Percentiles rank a stretch among this genome's conserved stretches.
Evolutionary conservation across 2,888 invertebrate species (phyloP).

Genomic region (Cheilosia vernalis): DNA sequence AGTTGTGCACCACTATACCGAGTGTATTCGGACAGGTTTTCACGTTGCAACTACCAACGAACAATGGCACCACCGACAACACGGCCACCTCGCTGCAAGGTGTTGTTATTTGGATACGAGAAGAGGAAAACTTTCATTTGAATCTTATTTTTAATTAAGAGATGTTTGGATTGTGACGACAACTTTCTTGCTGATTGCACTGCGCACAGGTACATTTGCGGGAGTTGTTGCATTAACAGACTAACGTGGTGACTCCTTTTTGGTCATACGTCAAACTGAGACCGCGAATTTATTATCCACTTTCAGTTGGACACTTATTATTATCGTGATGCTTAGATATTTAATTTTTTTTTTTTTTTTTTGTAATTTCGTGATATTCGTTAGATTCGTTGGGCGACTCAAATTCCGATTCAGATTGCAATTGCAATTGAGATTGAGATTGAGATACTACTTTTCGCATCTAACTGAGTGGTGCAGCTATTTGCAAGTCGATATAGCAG

Average conservation of each 20-base stretch:
- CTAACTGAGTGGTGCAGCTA: not conserved
- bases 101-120: conserved; percentile 48
- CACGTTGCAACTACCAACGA: conserved; percentile 49
- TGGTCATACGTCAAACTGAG: conserved; percentile 21
- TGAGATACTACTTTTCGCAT: conserved; percentile 46
- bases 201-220: conserved; percentile 1
- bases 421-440: conserved; percentile 6
- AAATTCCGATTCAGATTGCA: not conserved
- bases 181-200: conserved; percentile 65
- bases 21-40: conserved; percentile 58
- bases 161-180: conserved; percentile 39
- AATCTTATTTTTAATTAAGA: conserved; percentile 57
- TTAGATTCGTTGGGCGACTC: conserved; percentile 41
- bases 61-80: conserved; percentile 44
- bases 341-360: not conserved
- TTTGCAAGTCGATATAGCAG: not conserved
- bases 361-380: conserved; percentile 36
- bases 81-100: conserved; percentile 51
- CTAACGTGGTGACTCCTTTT: conserved; percentile 31
- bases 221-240: not conserved
- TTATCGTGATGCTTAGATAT: conserved; percentile 18
- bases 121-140: conserved; percentile 71
- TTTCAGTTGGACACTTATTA: conserved; percentile 34
- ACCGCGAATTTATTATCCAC: conserved; percentile 3
- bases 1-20: conserved; percentile 38